Evolutionary conservation across 2,888 invertebrate genomes (phyloP).

Genomic region (Diaphora mendica): DNA sequence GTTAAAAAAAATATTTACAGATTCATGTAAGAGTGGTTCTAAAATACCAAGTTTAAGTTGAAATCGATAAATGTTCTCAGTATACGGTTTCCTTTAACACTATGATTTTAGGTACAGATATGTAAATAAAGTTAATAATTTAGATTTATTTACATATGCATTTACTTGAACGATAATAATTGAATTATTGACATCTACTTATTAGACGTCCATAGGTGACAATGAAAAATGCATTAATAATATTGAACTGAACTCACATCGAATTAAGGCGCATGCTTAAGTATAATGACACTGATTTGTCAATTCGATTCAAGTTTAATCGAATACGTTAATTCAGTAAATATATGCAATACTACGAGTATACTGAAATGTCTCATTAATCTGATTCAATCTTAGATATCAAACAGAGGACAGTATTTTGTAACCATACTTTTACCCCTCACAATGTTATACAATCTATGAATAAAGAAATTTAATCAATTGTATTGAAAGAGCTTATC

Average conservation of each 20-base stretch:
- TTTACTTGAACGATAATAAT: background rate
- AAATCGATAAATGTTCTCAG: too few relatives aligned
- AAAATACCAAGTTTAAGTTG: conserved; percentile 15
- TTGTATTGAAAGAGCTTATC: too few relatives aligned
- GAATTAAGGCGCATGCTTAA: conserved; percentile 16
- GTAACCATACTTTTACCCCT: background rate
- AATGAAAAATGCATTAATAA: conserved; percentile 63
- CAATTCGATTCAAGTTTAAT: background rate
- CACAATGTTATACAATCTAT: background rate
- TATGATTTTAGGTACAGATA: too few relatives aligned
- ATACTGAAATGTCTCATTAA: background rate
- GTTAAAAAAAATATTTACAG: background rate
- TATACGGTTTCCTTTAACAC: too few relatives aligned
- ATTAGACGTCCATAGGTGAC: conserved; percentile 60
- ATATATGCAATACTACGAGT: background rate
- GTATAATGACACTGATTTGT: background rate
- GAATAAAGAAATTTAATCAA: too few relatives aligned
- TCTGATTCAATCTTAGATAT: background rate
- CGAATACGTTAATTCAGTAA: background rate
- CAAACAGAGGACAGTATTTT: background rate
- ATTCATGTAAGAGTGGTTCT: conserved; percentile 8
- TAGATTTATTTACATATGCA: background rate
- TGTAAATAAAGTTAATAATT: too few relatives aligned
- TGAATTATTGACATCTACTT: conserved; percentile 42
- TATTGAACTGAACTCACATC: conserved; percentile 42